Base-by-base conservation (phyloP, 2,888 invertebrate genomes). In the Drosophila emarginata region DNA sequence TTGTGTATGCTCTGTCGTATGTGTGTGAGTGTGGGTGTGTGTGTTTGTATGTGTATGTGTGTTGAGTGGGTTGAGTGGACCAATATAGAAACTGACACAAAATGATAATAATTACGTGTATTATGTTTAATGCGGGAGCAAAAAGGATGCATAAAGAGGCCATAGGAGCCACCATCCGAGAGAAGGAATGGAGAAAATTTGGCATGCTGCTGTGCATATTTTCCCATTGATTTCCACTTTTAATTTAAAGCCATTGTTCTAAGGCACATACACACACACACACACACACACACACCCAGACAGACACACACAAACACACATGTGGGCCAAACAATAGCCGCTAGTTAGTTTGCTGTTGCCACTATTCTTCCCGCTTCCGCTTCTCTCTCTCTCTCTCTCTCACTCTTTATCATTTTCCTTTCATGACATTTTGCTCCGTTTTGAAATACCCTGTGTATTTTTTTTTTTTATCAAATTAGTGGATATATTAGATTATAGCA, bases 71-170 rank as follows among this genome's bases (percentile, higher is more conserved):
- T 32, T 32, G 51, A 57, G 21, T 21, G 37, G n/a, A 11, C 50
- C 45, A 57, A 75, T 63, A 72, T 67, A 72, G 72, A 74, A 80
- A 74, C 66, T 67, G 80, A 69, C 68, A 71, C 84, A 86, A 78
- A 83, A 87, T 82, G 87, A 88, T 88, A 88, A 83, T 88, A 83
- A 83, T 83, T 83, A 88, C 87, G 83, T 72, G 63, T 88, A 82
- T 86, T 88, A 83, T 83, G 76, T 80, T 76, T 76, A 83, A 76
- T 86, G 72, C 76, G 45, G 21, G 21, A 21, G 45, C 45, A 45
- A 21, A 21, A 45, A 45, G 45, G 45, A 45, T 45, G 45, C 45
- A 45, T 21, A 45, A 45, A 11, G 45, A 45, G 3, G 18, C 15
- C 21, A 45, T 14, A 45, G 45, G 4, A 45, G 18, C 12, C 12